Evolutionary conservation across 2,888 invertebrate genomes (phyloP), one percentile per base, ranked within the genome.

Genomic region (Dicranocentrus wangi): DNA sequence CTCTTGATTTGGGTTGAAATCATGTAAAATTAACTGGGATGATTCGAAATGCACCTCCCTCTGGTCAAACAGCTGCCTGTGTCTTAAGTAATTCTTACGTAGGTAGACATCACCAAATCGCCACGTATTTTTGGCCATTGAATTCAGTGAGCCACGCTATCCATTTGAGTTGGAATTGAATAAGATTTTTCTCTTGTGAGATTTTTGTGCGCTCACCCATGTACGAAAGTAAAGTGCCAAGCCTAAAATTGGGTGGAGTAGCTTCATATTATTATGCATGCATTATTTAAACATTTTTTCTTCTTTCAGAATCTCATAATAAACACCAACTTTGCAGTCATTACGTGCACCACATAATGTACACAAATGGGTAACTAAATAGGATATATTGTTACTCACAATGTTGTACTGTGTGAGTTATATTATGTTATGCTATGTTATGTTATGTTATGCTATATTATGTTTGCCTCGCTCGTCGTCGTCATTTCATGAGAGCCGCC

Each of bases 181-280:
- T 75, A 32, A 3, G 32, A 32, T 32, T 32, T 32, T 32, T 32
- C 32, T 32, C 10, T 32, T 32, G 43, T 42, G 65, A 65, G 42
- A 8, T 63, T 23, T 70, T 68, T 58, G 25, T 55, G 69, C 51
- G 43, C 73, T 80, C 73, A 80, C 80, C 68, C 80, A 73, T 61
- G 73, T 43, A 69, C 72, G 69, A 73, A 72, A 65, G 25, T 1
- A 53, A 73, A 73, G 68, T 61, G 80, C 80, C 80, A 80, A 80
- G 80, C 80, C 80, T 80, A 55, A 61, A 80, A 55, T 80, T 80
- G 80, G 80, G 80, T 80, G 80, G 80, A 73, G 80, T 80, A 61
- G 60, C 39, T 61, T 73, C 42, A 21, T 73, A 79, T 66, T 73
- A 79, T 66, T 79, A 80, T 72, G 72, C 73, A 71, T 80, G 80